A percentile compares a stretch with the other conserved stretches of the same genome.
Conservation (phyloP, 2,113 vertebrate genomes). For the Epinephelus lanceolatus region DNA sequence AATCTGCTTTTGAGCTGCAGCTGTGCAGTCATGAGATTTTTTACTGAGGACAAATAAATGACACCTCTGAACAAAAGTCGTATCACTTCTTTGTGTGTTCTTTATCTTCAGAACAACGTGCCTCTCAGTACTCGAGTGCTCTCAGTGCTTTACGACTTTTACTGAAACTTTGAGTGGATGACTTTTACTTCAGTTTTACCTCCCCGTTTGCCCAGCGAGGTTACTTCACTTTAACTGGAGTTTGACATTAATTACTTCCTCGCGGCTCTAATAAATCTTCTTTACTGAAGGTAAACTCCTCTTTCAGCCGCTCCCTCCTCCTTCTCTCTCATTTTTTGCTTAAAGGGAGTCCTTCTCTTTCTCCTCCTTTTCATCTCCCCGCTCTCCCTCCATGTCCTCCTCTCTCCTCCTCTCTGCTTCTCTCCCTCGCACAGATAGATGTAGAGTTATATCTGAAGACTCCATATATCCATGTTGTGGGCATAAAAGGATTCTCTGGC, state of each 20-base stretch:
- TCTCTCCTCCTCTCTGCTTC: not conserved
- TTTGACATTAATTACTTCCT: constrained; percentile 21
- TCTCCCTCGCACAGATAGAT: constrained; percentile 8
- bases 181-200: constrained; percentile 14
- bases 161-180: not conserved
- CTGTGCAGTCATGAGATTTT: no score
- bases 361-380: not conserved
- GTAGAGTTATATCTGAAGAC: constrained; percentile 30
- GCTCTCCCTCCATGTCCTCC: no score
- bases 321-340: not conserved
- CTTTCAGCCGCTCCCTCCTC: not conserved
- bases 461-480: constrained; percentile 45
- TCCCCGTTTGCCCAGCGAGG: not conserved
- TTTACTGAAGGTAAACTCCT: constrained; percentile 10
- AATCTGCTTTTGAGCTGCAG: no score
- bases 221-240: not conserved
- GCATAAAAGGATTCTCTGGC: constrained; percentile 59
- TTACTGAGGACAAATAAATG: not conserved
- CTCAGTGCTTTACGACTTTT: not conserved
- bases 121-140: not conserved
- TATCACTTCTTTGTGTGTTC: no score
- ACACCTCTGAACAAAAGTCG: not conserved
- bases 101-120: not conserved
- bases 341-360: not conserved
- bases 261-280: constrained; percentile 10